phyloP scores from a whole-genome alignment of 2,113 vertebrate genomes.

The Bos indicus region DNA sequence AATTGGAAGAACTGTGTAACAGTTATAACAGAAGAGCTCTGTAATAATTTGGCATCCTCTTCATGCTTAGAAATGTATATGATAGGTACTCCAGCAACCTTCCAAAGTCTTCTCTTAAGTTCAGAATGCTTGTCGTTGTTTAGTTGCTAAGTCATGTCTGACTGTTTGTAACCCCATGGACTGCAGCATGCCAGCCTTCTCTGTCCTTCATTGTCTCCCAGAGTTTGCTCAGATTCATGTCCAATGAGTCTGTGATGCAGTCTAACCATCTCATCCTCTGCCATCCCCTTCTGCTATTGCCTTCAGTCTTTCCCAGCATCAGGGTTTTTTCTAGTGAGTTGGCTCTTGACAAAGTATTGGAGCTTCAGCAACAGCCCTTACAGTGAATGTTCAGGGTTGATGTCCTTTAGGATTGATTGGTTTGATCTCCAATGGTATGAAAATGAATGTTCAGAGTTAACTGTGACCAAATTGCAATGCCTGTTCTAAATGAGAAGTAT shows the following conservation, averaged over 20 bases:
- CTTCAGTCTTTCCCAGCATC: background rate
- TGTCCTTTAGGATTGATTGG: background rate
- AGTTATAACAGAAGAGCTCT: slow-evolving; percentile 87
- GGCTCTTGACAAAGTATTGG: background rate
- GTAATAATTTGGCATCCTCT: slow-evolving; percentile 93
- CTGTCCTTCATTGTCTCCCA: background rate
- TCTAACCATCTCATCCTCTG: background rate
- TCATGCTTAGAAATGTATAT: slow-evolving; percentile 63
- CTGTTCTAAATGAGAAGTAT: slow-evolving; percentile 82
- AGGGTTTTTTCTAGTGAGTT: background rate
- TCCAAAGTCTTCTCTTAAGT: slow-evolving; percentile 83
- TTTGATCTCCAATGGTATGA: background rate
- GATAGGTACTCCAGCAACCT: slow-evolving; percentile 80
- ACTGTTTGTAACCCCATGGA: background rate
- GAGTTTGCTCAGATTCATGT: background rate
- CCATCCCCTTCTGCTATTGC: background rate
- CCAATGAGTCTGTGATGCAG: background rate
- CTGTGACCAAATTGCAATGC: slow-evolving; percentile 83
- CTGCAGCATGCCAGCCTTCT: background rate
- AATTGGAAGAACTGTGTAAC: background rate
- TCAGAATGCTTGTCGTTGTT: slow-evolving; percentile 54
- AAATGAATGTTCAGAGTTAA: slow-evolving; percentile 79
- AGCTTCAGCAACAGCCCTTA: background rate
- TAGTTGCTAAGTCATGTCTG: background rate
- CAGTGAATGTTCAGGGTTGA: background rate